Base-by-base conservation (phyloP, 2,797 vertebrate genomes). In the Psittacula echo region DNA sequence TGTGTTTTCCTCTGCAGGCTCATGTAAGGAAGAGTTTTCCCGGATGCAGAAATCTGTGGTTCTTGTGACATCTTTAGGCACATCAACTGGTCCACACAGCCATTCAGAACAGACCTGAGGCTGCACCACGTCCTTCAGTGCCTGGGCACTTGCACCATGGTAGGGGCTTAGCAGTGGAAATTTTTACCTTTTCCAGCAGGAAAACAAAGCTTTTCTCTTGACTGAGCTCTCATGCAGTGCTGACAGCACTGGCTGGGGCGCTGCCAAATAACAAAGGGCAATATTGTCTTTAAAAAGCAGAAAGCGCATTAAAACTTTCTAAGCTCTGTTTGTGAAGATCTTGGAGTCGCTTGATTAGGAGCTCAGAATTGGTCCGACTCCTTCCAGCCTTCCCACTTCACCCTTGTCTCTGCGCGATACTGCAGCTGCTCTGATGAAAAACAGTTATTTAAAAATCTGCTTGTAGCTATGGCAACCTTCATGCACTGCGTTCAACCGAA, bases 381-480 rank as follows among this genome's bases (percentile, higher is more conserved):
- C 58, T 94, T 84, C 66, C 91, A 94, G 76, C 44, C 82, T 80
- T 74, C 60, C 51, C 64, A 27, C 47, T 90, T 84, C 82, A 45
- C 47, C 61, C 83, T 64, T 1, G 0, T 44, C 76, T 73, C 85
- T 94, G 74, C 9, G 2, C 39, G 71, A 73, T 42, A 23, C 74
- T 79, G 94, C 87, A 96, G 93, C 87, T 95, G 89, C 72, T 96
- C 60, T 88, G 89, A 84, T 24, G n/a, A 88, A 96, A 96, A 95
- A 48, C 84, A 91, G 96, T 96, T 96, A 95, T 95, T 97, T 96
- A 96, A 97, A 93, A 97, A 96, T 94, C 93, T 96, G 95, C 90
- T 92, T 27, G 50, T 98, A 93, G 83, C 97, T 89, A 97, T 98
- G 96, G 96, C 96, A 98, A 98, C 97, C 91, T 95, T 81, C 90